Base-by-base conservation (phyloP, 2,113 vertebrate species). In the Rhombomys opimus region DNA sequence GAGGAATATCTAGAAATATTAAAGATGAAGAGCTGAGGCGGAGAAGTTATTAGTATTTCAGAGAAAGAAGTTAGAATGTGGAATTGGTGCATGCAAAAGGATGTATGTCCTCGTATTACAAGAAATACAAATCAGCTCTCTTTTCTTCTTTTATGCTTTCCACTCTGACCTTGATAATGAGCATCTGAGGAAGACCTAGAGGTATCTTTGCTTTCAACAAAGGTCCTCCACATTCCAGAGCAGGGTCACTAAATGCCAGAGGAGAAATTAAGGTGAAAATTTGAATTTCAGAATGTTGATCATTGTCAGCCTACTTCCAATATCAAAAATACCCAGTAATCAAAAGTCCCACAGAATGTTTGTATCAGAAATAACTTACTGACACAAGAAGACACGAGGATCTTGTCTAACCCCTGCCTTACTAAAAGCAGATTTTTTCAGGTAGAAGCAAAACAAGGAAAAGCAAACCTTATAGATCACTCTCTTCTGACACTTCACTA, bases 351-450 rank as follows among this genome's bases (percentile, higher is more conserved):
- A 90, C 7, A 63, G 50, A 68, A 89, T 1, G 59, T 87, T 22
- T 82, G 67, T 61, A 73, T 81, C 25, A 96, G 46, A 92, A 96
- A 96, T 46, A 12, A 54, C 12, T 54, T 87, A 30, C 1, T 80
- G 32, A 87, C 3, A 41, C 22, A 87, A 90, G 6, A 95, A 70
- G 4, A 84, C 4, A 7, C 27, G 88, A 13, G 81, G 46, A 22
- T 46, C 41, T 87, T 89, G 17, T 20, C 15, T 78, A 18, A 17
- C n/a, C n/a, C 18, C 0, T 80, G 84, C 14, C 38, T 46, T 61
- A 85, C 0, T 27, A 2, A 32, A 32, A 90, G 85, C 2, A 89
- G 12, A 95, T 65, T 54, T 90, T 87, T 22, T 3, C 8, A 8
- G 10, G 10, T n/a, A 22, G 25, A 88, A 72, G 35, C 23, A 85